Evolutionary conservation across 2,797 vertebrate species (phyloP).

Genomic region (Phylloscopus collybita): DNA sequence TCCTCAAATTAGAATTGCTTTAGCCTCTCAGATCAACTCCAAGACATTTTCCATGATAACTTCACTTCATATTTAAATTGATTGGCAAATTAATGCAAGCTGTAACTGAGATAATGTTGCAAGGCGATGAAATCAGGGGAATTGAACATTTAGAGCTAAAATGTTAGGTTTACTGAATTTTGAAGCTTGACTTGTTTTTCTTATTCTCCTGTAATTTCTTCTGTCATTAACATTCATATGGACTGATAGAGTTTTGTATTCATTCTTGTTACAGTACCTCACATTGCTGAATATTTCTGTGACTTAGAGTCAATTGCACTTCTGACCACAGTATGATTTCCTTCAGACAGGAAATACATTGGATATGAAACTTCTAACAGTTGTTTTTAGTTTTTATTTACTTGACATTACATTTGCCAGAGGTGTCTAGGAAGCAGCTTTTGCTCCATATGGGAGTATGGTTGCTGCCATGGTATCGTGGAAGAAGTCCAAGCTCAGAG

Average conservation of each 20-base stretch:
- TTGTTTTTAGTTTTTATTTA: neutral
- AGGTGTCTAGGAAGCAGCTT: neutral
- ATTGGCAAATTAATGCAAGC: constrained; percentile 1
- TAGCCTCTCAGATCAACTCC: neutral
- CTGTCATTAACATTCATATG: neutral
- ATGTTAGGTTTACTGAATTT: neutral
- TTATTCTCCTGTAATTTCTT: neutral
- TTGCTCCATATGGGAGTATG: neutral
- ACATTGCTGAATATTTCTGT: neutral
- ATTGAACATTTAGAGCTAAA: neutral
- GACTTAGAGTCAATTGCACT: neutral
- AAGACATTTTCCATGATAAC: neutral
- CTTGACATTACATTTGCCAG: neutral
- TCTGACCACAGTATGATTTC: neutral
- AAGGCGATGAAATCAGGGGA: neutral
- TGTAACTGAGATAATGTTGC: neutral
- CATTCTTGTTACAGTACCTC: neutral
- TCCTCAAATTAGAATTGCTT: neutral
- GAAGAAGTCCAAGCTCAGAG: neutral
- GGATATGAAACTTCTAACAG: neutral
- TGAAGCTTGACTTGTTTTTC: neutral
- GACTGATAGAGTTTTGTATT: neutral
- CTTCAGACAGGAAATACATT: neutral
- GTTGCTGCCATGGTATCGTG: neutral
- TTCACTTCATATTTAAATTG: constrained; percentile 38